These are phyloP conservation scores for Hirundo rustica DNA, from an alignment of 2,797 vertebrate species.

Conservation along the genomic window DNA sequence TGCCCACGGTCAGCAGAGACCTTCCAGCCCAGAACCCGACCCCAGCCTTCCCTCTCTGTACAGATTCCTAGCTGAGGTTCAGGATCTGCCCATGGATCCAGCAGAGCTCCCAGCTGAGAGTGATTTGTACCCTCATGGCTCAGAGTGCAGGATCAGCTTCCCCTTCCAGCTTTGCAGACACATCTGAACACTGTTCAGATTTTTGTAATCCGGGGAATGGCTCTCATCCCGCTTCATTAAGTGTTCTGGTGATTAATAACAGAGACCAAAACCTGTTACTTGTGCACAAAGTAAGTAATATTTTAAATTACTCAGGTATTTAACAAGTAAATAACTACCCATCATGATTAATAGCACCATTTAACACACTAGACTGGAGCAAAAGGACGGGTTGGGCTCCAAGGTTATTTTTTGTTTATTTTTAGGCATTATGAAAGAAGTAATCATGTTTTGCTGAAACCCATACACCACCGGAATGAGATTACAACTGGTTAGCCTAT, in stretches of 20 bases:
- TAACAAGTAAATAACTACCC: background rate
- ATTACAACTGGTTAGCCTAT: slow-evolving; percentile 57
- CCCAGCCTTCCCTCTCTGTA: background rate
- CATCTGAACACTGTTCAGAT: background rate
- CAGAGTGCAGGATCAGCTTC: background rate
- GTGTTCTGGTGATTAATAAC: background rate
- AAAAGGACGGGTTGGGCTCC: background rate
- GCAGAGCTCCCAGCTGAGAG: background rate
- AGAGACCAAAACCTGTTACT: background rate
- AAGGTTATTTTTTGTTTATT: slow-evolving; percentile 20
- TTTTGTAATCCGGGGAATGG: background rate
- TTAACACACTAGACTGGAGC: background rate
- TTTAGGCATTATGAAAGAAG: background rate
- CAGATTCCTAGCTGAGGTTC: background rate
- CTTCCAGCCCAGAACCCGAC: background rate
- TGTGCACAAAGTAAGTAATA: background rate
- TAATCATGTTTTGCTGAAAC: slow-evolving; percentile 38
- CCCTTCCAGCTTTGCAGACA: rapidly evolving
- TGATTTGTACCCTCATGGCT: background rate
- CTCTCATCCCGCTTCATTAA: background rate
- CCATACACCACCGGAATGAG: slow-evolving; percentile 3
- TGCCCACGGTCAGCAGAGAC: no score
- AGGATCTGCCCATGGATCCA: background rate
- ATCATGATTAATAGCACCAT: background rate
- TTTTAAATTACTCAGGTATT: slow-evolving; percentile 20